Evolutionary conservation across 1,140 invertebrate species (phyloP).

Genomic region (Helicoverpa armigera): DNA sequence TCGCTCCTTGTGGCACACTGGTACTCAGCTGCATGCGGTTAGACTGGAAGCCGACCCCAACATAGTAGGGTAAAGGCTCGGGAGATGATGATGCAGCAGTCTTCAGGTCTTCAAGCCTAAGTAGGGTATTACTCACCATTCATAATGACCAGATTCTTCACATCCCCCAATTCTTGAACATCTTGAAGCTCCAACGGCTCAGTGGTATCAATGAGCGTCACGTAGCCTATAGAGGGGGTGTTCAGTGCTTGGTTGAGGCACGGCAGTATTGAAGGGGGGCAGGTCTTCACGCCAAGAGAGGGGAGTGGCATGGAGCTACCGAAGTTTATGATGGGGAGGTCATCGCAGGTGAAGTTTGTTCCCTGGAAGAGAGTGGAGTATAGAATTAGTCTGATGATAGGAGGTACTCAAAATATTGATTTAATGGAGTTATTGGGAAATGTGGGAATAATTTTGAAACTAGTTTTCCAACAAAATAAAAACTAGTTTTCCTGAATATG

Average conservation of each 20-base stretch:
- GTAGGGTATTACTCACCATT: neutral
- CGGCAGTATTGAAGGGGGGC: neutral
- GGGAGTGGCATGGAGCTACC: neutral
- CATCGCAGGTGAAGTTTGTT: conserved; percentile 11
- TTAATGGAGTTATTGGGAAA: no score
- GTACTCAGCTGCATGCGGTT: no score
- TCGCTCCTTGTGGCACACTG: no score
- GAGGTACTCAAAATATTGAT: no score
- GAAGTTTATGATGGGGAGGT: conserved; percentile 11
- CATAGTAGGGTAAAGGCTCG: no score
- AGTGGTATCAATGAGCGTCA: neutral
- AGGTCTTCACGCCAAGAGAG: neutral
- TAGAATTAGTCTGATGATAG: no score
- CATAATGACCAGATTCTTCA: neutral
- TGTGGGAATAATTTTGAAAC: no score
- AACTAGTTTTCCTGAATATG: no score
- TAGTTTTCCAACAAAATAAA: no score
- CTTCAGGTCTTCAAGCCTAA: no score
- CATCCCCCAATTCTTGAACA: neutral
- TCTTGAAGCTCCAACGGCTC: neutral
- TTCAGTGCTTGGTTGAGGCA: neutral
- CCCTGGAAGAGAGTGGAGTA: neutral
- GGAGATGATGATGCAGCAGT: no score
- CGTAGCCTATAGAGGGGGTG: neutral
- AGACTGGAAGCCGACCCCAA: no score